Evolutionary conservation across 2,888 invertebrate species (phyloP).

Genomic region (Ashinkailepas kermadecensis): DNA sequence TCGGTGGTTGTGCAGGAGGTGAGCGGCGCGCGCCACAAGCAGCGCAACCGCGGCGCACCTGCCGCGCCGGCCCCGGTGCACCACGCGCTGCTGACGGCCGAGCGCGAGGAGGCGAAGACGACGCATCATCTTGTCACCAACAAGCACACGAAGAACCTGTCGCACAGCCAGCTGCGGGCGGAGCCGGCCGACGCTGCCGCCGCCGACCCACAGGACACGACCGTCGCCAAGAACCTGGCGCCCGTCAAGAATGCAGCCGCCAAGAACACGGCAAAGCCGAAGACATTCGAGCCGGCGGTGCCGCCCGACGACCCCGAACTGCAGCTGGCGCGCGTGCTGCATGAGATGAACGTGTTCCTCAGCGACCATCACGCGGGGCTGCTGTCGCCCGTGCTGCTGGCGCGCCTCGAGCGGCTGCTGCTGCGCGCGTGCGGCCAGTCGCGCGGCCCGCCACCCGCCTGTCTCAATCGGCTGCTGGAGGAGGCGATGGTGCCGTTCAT

Average conservation of each 20-base stretch:
- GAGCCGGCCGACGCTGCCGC: background rate
- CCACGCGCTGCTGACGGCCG: background rate
- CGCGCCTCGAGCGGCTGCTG: background rate
- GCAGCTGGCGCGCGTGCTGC: constrained; percentile 5
- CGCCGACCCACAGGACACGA: background rate
- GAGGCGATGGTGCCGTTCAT: constrained; percentile 11
- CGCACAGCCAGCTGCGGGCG: constrained; percentile 2
- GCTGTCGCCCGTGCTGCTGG: background rate
- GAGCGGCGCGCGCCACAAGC: constrained; percentile 3
- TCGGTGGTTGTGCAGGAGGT: background rate
- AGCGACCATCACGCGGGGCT: constrained; percentile 9
- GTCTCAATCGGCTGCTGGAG: background rate
- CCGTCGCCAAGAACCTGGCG: background rate
- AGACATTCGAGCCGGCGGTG: background rate
- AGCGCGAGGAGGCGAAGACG: background rate
- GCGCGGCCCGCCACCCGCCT: background rate
- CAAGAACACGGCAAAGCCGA: constrained; percentile 6
- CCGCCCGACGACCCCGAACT: background rate
- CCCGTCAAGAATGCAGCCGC: background rate
- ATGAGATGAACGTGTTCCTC: constrained; percentile 10
- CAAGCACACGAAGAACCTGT: constrained; percentile 7
- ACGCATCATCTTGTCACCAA: background rate
- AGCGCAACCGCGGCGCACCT: background rate
- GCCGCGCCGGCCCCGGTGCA: background rate
- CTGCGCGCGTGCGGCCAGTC: background rate